Base-by-base conservation (phyloP, 2,113 vertebrate genomes). In the Protobothrops mucrosquamatus region DNA sequence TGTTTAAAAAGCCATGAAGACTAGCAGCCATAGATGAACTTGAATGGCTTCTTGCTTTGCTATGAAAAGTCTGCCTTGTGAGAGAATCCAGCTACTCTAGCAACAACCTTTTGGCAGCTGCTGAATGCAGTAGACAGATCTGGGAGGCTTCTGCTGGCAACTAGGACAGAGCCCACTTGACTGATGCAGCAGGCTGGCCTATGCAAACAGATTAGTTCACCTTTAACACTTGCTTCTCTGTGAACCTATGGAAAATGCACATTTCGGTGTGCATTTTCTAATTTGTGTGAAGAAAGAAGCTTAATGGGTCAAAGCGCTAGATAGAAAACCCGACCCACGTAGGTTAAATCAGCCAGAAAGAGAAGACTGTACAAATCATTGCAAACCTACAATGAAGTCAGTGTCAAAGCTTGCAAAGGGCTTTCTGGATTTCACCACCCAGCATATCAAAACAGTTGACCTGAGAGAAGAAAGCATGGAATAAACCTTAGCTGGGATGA, bases 61-160 rank as follows among this genome's bases (percentile, higher is more conserved):
- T 94, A 96, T 94, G 97, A 94, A 96, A 96, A 96, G 95, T 61
- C 64, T 93, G 89, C 96, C 97, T 96, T 93, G 87, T 94, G 93
- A 95, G 93, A 96, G 59, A 95, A 93, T 95, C 95, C 94, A 94
- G 96, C 98, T 97, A 94, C 97, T 97, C 94, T 96, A 95, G 97
- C 94, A 97, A 97, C 97, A 96, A 96, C 69, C 46, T 92, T 90
- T 95, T 94, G 96, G 96, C 61, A 94, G 95, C 24, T 88, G 95
- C 90, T 95, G 26, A 85, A 95, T 96, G 95, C 95, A 94, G 92
- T 93, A 95, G 95, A 96, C 91, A 92, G 89, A 22, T 43, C 69
- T 2, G 7, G 94, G 96, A 88, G 95, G 91, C 94, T 92, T 43
- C 14, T 23, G 69, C 48, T 11, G 2, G 91, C 95, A 95, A 56